Conservation (phyloP, 2,113 vertebrate genomes). For the Dromiciops gliroides region DNA sequence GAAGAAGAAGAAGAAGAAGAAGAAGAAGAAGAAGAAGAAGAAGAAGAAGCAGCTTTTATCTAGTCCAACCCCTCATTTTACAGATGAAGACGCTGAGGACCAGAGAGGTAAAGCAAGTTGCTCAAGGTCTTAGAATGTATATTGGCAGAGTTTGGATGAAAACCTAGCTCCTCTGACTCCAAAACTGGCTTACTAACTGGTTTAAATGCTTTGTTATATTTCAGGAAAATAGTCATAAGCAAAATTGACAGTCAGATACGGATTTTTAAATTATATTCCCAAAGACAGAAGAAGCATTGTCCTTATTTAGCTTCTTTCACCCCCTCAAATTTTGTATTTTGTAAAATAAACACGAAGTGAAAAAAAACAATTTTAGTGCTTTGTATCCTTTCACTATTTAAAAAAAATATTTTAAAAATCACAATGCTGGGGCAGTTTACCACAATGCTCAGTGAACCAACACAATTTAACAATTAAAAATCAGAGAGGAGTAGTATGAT, state of each 20-base stretch:
- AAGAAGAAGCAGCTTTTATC: no score
- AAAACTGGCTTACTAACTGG: background rate
- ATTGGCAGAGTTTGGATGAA: background rate
- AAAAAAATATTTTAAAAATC: slow-evolving; percentile 21
- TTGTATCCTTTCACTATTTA: slow-evolving; percentile 40
- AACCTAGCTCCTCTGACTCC: background rate
- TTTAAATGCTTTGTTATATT: background rate
- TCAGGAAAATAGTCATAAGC: slow-evolving; percentile 11
- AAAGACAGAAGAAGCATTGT: background rate
- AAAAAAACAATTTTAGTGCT: slow-evolving; percentile 36
- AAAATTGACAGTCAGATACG: background rate
- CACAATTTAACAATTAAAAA: background rate
- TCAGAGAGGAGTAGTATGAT: background rate
- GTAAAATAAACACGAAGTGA: slow-evolving; percentile 37
- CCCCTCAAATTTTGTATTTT: slow-evolving; percentile 42
- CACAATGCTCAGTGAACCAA: background rate
- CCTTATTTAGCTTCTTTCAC: slow-evolving; percentile 13
- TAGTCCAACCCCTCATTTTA: background rate
- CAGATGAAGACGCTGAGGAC: background rate
- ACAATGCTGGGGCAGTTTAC: background rate
- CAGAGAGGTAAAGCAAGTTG: background rate
- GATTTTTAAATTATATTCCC: background rate
- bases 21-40: no score
- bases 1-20: no score
- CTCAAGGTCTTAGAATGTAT: background rate